These are phyloP conservation scores for Prosapia bicincta DNA, from an alignment of 2,888 invertebrate species.

Conservation along the genomic window DNA sequence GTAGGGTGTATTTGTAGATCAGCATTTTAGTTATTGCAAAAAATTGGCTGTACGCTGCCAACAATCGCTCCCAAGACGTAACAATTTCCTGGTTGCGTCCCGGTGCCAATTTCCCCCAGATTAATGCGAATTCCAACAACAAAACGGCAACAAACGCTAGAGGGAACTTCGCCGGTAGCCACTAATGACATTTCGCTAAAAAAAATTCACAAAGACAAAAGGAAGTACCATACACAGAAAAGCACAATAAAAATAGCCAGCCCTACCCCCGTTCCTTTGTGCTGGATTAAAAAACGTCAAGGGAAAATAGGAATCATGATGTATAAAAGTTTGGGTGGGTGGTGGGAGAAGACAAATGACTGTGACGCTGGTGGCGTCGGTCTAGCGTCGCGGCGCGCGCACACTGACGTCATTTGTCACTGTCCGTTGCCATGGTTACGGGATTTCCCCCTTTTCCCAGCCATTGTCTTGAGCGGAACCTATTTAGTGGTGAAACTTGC, in stretches of 20 bases:
- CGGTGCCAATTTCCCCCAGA: constrained; percentile 15
- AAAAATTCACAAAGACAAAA: constrained; percentile 24
- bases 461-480: constrained; percentile 22
- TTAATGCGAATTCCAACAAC: constrained; percentile 16
- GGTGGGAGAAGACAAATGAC: constrained; percentile 29
- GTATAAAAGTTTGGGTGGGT: constrained; percentile 20
- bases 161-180: constrained; percentile 16
- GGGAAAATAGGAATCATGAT: constrained; percentile 28
- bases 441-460: constrained; percentile 7
- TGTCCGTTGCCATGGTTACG: constrained; percentile 27
- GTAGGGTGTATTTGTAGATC: too few species aligned
- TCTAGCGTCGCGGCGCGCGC: constrained; percentile 27
- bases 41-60: too few species aligned
- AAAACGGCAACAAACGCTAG: constrained; percentile 16
- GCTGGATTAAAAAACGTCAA: constrained; percentile 25
- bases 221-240: constrained; percentile 27
- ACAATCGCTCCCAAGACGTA: constrained; percentile 12
- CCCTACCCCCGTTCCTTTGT: constrained; percentile 20
- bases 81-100: constrained; percentile 16
- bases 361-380: constrained; percentile 20
- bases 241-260: constrained; percentile 27
- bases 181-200: constrained; percentile 25
- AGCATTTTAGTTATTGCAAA: too few species aligned
- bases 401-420: constrained; percentile 29
- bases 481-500: not conserved